These are phyloP conservation scores for Baccha elongata DNA, from an alignment of 2,888 invertebrate species.

Conservation along the genomic window DNA sequence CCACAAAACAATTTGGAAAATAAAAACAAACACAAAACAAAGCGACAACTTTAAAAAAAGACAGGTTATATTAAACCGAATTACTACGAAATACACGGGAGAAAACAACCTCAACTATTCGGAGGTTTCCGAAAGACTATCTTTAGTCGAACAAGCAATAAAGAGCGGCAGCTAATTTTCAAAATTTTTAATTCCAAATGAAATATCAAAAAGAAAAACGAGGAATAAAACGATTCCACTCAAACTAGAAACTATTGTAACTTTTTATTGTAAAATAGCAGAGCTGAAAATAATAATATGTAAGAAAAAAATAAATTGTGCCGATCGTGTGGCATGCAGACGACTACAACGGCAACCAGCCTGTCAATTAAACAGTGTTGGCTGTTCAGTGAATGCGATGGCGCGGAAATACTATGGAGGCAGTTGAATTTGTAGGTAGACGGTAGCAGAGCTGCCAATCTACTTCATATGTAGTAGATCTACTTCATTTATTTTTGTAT, in stretches of 20 bases:
- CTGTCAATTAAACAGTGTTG: constrained; percentile 12
- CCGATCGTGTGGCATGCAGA: constrained; percentile 23
- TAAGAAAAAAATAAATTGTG: background rate
- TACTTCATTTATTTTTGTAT: too few species aligned
- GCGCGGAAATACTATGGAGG: too few species aligned
- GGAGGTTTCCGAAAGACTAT: constrained; percentile 65
- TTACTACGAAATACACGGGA: background rate
- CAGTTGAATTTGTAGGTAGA: too few species aligned
- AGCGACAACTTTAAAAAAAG: constrained; percentile 40
- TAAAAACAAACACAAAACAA: background rate
- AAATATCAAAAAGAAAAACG: constrained; percentile 9
- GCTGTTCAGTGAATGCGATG: background rate
- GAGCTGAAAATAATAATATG: background rate
- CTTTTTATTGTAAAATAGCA: constrained; percentile 25
- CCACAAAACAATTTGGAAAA: background rate
- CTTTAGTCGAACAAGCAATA: constrained; percentile 42
- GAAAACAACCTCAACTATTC: constrained; percentile 45
- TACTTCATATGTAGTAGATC: too few species aligned
- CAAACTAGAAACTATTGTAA: constrained; percentile 50
- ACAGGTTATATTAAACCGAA: background rate
- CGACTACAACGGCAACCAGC: background rate
- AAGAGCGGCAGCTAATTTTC: constrained; percentile 51
- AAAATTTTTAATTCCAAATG: constrained; percentile 46
- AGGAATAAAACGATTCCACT: constrained; percentile 43
- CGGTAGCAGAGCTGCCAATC: too few species aligned